Base-by-base conservation (phyloP, 64 coral and sea anemone species). In the Dendronephthya gigantea region DNA sequence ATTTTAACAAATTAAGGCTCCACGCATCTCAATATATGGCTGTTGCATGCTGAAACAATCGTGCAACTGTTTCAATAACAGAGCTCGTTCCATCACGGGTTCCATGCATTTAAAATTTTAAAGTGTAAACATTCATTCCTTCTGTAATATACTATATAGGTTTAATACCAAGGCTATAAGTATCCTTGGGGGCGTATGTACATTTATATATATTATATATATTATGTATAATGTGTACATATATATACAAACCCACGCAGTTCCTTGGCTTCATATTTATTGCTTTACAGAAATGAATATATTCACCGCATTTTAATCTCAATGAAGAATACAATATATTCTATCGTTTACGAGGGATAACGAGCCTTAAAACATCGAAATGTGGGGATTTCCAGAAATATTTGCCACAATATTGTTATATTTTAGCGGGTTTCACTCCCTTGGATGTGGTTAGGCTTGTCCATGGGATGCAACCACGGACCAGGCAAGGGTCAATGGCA, bases 171-270 rank as follows among this genome's bases (percentile, higher is more conserved):
- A 45, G 41, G 41, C 4, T 11, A 45, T 45, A 45, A 6, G 41
- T 45, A 4, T 45, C 41, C 41, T 45, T 11, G 41, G 41, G 41
- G 41, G 41, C 11, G 41, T 45, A 45, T 45, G 41, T 45, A n/a
- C n/a, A n/a, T n/a, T n/a, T n/a, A n/a, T n/a, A n/a, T n/a, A n/a
- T n/a, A n/a, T n/a, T n/a, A 52, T 22, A 62, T 62, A 23, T 5
- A 62, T 62, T 62, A 62, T 62, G 55, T 62, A 62, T 62, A 62
- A 62, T 62, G 55, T 62, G 55, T 62, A 62, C 55, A 62, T 27
- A 62, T 62, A 45, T 6, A 45, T 45, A 45, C 11, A 45, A 45
- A 11, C 55, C 55, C 55, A 62, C 55, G 55, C 55, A 6, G 55
- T 62, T n/a, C 55, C 17, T 27, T 23, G 55, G 4, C 16, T 22